Base-by-base conservation (phyloP, 2,113 vertebrate species). In the Heterotilapia buettikoferi region DNA sequence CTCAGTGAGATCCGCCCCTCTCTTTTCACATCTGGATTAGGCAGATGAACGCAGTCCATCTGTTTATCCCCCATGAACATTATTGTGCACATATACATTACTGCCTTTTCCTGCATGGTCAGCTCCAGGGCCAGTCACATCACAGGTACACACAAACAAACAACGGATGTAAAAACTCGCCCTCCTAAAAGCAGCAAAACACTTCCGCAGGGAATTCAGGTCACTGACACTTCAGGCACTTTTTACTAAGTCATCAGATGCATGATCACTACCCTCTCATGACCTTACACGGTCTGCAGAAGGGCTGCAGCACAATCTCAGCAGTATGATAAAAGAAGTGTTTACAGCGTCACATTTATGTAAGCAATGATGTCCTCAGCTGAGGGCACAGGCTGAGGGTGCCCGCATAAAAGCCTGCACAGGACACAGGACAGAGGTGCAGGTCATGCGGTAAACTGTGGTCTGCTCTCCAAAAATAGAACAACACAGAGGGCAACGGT, bases 151-250 rank as follows among this genome's bases (percentile, higher is more conserved):
- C 57, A 40, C 18, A 52, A 73, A 4, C 33, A 87, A 78, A 43
- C 16, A 71, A 80, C 19, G 14, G 40, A 54, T 73, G 84, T 47
- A 92, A 45, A n/a, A 83, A 24, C 13, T 43, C 19, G 16, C 7
- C n/a, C 3, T 13, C 81, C 90, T 88, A 85, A 89, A 91, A 93
- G 88, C 89, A 91, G 66, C 26, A 52, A 71, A 29, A 50, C 78
- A 2, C 80, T 86, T 71, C 47, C 52, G 1, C 43, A 16, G 87
- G 50, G 45, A 86, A 78, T 56, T 89, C 21, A 13, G 18, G 18
- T 26, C 31, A 26, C 9, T 79, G 40, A 81, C 52, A 6, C 86
- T 50, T 84, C 24, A 36, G 43, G 45, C 82, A 29, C 73, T n/a
- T 61, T 84, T 73, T 89, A 14, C 11, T 13, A 86, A 85, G 85